Evolutionary conservation across 2,797 vertebrate species (phyloP), one percentile per base, ranked within the genome.

Genomic region (Semotilus atromaculatus): DNA sequence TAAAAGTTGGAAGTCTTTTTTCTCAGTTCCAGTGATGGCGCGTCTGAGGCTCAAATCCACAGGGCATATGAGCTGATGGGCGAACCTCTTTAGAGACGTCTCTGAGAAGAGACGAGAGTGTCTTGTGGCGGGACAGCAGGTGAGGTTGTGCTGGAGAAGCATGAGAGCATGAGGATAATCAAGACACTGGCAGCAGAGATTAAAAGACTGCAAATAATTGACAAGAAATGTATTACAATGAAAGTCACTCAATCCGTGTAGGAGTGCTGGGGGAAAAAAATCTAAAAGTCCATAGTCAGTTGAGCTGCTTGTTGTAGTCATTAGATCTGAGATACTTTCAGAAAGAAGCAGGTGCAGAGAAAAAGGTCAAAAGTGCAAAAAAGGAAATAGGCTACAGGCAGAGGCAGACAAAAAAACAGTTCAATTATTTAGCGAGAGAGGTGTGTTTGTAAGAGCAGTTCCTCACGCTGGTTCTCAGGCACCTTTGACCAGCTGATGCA

Each of bases 401-500:
- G 55, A n/a, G 19, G 23, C 10, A 6, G 18, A 26, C n/a, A 45
- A 36, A 72, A 26, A 72, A 36, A 62, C 23, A 18, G 40, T 36
- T 85, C 18, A 73, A 80, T 85, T 51, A 80, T 80, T 85, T 40
- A 85, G 26, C 2, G 6, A 68, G 66, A 38, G 66, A 62, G 55
- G 14, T 72, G 40, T 40, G 53, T 79, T 85, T 80, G 67, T 51
- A 48, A 64, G 71, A 80, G 76, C 16, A 60, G 34, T 64, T 64
- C 29, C 29, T 31, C 62, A 31, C 16, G 14, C 76, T 40, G 58
- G 16, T 64, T 26, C 36, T 66, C 26, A 66, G 58, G 34, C 40
- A 38, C 58, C 58, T 64, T 40, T 66, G 58, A 34, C 38, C 77
- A 23, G 38, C 38, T 45, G 40, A 66, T 48, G 38, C 16, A 14